phyloP scores from a whole-genome alignment of 2,113 vertebrate genomes.

The Grammatotria lemairii region DNA sequence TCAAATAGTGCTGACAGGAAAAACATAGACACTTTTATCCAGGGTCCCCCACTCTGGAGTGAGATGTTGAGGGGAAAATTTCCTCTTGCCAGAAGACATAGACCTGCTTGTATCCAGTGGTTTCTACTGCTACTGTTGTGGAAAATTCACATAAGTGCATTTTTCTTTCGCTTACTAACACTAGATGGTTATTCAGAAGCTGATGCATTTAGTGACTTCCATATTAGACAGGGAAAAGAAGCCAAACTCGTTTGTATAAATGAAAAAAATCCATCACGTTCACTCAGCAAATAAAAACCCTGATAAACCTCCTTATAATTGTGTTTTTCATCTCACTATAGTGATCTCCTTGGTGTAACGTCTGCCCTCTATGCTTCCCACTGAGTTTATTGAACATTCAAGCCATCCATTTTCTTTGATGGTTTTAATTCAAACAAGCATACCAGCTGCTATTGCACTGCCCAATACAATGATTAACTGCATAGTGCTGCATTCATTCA shows the following conservation, averaged over 20 bases:
- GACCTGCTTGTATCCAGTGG: conserved; percentile 6
- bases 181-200: neutral
- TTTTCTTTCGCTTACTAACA: neutral
- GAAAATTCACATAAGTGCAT: neutral
- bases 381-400: conserved; percentile 11
- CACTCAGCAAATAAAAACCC: neutral
- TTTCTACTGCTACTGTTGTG: neutral
- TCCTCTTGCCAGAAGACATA: conserved; percentile 10
- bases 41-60: neutral
- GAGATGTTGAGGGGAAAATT: conserved; percentile 6
- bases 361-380: neutral
- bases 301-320: neutral
- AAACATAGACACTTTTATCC: conserved; percentile 48
- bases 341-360: neutral
- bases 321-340: neutral
- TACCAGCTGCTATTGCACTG: neutral
- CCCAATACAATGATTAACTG: conserved; percentile 45
- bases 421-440: conserved; percentile 39
- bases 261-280: neutral
- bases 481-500: conserved; percentile 29
- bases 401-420: conserved; percentile 35
- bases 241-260: neutral
- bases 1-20: conserved; percentile 56
- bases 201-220: neutral
- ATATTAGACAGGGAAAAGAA: neutral